Conservation (phyloP, 2,797 vertebrate species). For the Myotis findleyi region DNA sequence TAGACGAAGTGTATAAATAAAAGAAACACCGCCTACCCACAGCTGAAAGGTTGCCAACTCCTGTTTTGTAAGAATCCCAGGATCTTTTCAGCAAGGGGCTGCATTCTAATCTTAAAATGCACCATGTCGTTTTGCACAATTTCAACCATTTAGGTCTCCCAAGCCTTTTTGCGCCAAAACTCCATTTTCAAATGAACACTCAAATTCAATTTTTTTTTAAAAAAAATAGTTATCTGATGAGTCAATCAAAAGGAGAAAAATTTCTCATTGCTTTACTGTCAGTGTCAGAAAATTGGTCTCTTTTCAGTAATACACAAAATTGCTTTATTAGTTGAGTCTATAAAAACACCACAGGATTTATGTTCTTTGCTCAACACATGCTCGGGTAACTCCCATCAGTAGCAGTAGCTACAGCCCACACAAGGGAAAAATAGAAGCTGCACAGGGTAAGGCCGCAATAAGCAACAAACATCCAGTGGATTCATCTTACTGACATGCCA, state of each 20-base stretch:
- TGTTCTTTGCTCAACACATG: background rate
- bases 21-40: constrained; percentile 24
- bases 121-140: background rate
- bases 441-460: background rate
- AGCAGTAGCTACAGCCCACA: background rate
- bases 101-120: constrained; percentile 8
- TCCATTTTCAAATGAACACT: constrained; percentile 38
- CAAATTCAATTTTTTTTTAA: background rate
- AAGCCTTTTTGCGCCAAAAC: background rate
- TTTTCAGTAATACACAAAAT: constrained; percentile 63
- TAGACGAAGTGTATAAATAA: constrained; percentile 64
- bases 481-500: background rate
- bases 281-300: constrained; percentile 52
- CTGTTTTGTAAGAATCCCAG: constrained; percentile 30
- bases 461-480: background rate
- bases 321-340: constrained; percentile 46
- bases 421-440: background rate
- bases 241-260: background rate
- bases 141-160: background rate
- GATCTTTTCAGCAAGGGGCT: constrained; percentile 12
- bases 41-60: constrained; percentile 57
- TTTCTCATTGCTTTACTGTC: constrained; percentile 11
- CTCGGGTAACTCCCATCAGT: constrained; percentile 54
- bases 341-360: constrained; percentile 50
- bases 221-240: constrained; percentile 19